Percentiles rank a stretch among this genome's conserved stretches.
Conservation (phyloP, 2,113 vertebrate genomes). For the Montifringilla adamsi region DNA sequence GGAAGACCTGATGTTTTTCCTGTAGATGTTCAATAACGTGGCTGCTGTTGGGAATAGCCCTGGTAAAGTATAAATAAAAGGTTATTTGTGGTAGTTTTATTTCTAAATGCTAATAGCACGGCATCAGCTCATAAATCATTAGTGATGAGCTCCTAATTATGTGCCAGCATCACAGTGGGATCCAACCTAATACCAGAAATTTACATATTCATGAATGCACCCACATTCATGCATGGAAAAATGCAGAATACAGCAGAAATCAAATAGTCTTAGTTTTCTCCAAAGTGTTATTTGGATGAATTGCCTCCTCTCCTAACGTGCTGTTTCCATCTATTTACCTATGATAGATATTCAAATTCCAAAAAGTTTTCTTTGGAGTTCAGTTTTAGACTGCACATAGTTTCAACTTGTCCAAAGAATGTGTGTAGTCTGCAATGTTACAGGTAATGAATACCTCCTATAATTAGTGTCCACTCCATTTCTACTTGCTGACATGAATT, state of each 20-base stretch:
- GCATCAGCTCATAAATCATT: slow-evolving; percentile 34
- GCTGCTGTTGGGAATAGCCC: not conserved
- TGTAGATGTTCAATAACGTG: not conserved
- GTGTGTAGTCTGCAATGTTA: not conserved
- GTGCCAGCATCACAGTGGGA: slow-evolving; percentile 24
- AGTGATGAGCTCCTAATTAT: slow-evolving; percentile 47
- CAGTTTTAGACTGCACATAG: not conserved
- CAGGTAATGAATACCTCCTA: not conserved
- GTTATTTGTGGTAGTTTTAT: not conserved
- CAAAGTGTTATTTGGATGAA: not conserved
- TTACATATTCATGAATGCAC: slow-evolving; percentile 29
- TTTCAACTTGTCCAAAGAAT: not conserved
- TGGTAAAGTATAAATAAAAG: not conserved
- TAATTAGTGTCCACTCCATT: slow-evolving; percentile 27
- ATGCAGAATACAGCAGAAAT: not conserved
- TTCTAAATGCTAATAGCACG: slow-evolving; percentile 23
- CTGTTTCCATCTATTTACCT: not conserved
- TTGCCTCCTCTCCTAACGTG: not conserved
- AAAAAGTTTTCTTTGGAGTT: not conserved
- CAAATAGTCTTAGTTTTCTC: not conserved
- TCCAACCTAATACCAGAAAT: slow-evolving; percentile 2
- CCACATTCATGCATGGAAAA: not conserved
- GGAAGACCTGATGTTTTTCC: not conserved
- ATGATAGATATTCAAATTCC: not conserved
- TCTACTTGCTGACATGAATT: slow-evolving; percentile 31